A percentile compares a stretch with the other conserved stretches of the same genome.
Evolutionary conservation across 2,113 vertebrate genomes (phyloP).

Genomic region (Halcyon malimbica): DNA sequence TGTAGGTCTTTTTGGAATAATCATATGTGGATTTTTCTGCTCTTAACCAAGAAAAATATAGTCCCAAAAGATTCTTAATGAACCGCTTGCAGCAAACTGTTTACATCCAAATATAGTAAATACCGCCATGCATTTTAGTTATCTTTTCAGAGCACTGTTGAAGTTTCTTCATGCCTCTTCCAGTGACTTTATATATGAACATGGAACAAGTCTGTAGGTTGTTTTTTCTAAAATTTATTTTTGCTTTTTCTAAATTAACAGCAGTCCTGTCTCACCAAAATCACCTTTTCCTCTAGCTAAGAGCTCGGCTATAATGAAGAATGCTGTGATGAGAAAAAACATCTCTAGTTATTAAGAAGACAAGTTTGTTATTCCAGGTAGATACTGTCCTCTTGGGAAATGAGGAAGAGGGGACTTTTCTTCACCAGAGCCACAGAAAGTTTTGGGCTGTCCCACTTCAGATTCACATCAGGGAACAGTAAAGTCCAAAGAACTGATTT

Average conservation of each 20-base stretch:
- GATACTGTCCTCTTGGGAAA: no score
- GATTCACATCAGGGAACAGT: no score
- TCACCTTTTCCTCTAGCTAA: not conserved
- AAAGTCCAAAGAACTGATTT: fast-evolving
- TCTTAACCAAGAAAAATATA: not conserved
- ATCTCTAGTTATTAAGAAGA: not conserved
- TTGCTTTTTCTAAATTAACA: not conserved
- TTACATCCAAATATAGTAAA: not conserved
- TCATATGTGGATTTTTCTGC: not conserved
- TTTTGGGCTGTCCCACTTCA: not conserved
- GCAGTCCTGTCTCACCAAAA: not conserved
- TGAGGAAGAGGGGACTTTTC: not conserved
- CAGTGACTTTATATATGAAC: not conserved
- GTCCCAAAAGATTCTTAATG: not conserved
- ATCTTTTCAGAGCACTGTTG: not conserved
- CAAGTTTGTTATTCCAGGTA: not conserved
- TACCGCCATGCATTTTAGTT: not conserved
- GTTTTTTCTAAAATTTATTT: not conserved
- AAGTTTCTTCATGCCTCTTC: not conserved
- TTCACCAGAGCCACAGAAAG: no score
- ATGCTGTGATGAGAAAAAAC: not conserved
- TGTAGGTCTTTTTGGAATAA: not conserved
- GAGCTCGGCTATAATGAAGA: not conserved
- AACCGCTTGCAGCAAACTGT: not conserved
- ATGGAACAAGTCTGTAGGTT: not conserved